These are phyloP conservation scores for Ceuthmochares aereus DNA, from an alignment of 2,113 vertebrate genomes.

Conservation along the genomic window DNA sequence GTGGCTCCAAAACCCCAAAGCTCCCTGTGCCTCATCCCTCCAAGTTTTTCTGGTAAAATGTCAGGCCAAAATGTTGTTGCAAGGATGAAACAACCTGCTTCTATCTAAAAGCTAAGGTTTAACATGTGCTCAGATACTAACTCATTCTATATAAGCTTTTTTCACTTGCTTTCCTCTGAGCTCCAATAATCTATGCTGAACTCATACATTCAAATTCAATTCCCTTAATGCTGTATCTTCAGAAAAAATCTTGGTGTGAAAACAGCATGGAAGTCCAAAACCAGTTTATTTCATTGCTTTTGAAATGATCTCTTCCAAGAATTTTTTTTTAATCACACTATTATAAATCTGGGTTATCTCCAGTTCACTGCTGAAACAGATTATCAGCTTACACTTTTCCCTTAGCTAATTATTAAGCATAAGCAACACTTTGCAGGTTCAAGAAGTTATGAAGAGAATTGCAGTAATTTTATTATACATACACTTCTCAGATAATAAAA, in stretches of 20 bases:
- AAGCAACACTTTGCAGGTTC: background rate
- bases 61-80: background rate
- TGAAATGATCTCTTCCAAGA: background rate
- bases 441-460: conserved; percentile 8
- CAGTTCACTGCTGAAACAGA: background rate
- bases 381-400: background rate
- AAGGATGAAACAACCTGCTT: background rate
- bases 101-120: background rate
- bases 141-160: background rate
- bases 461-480: conserved; percentile 22
- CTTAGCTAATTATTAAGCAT: background rate
- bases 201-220: conserved; percentile 7
- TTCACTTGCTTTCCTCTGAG: background rate
- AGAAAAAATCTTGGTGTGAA: conserved; percentile 8
- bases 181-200: background rate
- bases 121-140: background rate
- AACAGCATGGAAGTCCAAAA: background rate
- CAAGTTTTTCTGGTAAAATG: background rate
- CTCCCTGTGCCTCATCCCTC: background rate
- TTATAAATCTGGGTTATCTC: background rate
- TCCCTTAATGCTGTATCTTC: background rate
- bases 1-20: background rate
- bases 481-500: background rate
- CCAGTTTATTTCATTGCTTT: background rate
- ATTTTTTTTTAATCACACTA: background rate